phyloP scores from a whole-genome alignment of 2,113 vertebrate genomes.

The Puma concolor region DNA sequence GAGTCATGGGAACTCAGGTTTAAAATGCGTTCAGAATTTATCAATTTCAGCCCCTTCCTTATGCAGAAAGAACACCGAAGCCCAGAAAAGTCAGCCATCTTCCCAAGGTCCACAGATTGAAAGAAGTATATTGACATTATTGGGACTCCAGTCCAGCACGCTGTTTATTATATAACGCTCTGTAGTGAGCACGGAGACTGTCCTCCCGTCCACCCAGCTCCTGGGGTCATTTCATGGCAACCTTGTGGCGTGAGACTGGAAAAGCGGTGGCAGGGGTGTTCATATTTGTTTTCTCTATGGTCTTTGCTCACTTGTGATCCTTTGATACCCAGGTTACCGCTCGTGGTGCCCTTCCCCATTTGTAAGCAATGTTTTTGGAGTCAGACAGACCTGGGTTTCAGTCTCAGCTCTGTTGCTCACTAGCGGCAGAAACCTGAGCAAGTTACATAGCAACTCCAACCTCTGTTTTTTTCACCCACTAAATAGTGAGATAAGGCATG shows the following conservation, averaged over 20 bases:
- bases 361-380: constrained; percentile 6
- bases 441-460: neutral
- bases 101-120: neutral
- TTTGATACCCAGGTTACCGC: neutral
- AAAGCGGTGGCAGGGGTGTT: neutral
- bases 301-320: neutral
- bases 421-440: neutral
- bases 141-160: neutral
- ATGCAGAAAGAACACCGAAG: neutral
- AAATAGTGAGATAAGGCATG: neutral
- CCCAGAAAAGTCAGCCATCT: neutral
- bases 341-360: neutral
- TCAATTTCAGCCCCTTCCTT: constrained; percentile 1
- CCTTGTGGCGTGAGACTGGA: neutral
- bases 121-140: neutral
- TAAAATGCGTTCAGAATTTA: constrained; percentile 43
- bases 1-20: constrained; percentile 42
- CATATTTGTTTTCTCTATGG: neutral
- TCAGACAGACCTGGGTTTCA: neutral
- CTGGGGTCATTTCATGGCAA: neutral
- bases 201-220: too few relatives aligned
- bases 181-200: neutral
- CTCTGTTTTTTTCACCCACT: neutral
- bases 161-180: neutral
- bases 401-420: neutral